Evolutionary conservation across 2,797 vertebrate genomes (phyloP).

Genomic region (Vipera latastei): DNA sequence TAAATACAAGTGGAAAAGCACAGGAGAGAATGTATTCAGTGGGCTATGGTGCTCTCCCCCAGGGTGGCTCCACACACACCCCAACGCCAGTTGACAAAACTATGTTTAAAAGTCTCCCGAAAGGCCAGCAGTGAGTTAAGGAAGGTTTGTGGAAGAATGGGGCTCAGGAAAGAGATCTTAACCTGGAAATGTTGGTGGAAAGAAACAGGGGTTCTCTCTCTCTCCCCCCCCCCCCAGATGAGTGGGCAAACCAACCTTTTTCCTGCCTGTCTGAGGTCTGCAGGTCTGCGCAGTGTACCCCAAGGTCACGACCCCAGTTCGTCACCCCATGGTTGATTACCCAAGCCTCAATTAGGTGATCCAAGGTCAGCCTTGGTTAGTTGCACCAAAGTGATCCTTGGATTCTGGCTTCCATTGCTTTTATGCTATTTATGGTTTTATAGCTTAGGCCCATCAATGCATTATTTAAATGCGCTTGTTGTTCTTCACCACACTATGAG

Average conservation of each 20-base stretch:
- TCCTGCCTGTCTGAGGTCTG: background rate
- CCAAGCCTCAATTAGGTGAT: background rate
- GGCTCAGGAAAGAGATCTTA: background rate
- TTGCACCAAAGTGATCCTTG: background rate
- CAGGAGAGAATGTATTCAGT: background rate
- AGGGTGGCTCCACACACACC: background rate
- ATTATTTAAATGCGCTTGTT: background rate
- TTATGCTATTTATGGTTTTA: background rate
- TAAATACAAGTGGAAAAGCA: background rate
- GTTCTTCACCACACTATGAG: background rate
- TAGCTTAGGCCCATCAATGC: background rate
- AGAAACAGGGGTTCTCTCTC: background rate
- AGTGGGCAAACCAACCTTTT: background rate
- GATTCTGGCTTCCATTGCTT: background rate
- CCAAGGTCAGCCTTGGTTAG: background rate
- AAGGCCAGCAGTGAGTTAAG: background rate
- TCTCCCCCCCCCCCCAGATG: background rate
- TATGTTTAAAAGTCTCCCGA: background rate
- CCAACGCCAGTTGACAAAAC: background rate
- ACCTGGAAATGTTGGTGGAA: background rate
- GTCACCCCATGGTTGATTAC: background rate
- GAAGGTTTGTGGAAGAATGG: background rate
- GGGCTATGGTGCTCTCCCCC: background rate
- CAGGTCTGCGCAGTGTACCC: background rate
- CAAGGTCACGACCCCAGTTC: background rate